Evolutionary conservation across 1,140 invertebrate species (phyloP).

Genomic region (Neuroterus valhalla): DNA sequence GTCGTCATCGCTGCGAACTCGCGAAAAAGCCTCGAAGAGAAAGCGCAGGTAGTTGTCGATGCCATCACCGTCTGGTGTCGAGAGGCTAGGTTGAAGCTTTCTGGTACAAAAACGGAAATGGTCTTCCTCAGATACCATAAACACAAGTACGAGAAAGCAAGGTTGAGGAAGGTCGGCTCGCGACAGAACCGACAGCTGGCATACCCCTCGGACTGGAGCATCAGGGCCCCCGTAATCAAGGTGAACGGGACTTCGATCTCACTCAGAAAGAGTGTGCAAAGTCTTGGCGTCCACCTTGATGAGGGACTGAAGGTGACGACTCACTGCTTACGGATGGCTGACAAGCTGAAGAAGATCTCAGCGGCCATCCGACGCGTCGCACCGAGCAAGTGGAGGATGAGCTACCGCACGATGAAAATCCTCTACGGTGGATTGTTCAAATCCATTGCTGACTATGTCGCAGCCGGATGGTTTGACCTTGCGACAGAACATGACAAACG

Average conservation of each 20-base stretch:
- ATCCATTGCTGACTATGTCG: too few species aligned
- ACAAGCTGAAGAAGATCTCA: constrained; percentile 31
- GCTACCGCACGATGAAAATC: too few species aligned
- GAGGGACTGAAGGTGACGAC: not conserved
- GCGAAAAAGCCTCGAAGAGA: too few species aligned
- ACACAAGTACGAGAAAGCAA: too few species aligned
- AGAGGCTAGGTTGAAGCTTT: not conserved
- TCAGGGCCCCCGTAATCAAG: constrained; percentile 18
- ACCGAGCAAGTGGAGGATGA: too few species aligned
- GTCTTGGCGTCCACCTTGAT: too few species aligned
- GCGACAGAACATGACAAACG: not conserved
- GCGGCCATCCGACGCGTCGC: constrained; percentile 13
- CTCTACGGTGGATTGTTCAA: not conserved
- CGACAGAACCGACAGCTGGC: not conserved
- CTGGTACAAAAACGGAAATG: not conserved
- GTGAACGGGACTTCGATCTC: constrained; percentile 22
- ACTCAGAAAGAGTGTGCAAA: too few species aligned
- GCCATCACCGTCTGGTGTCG: too few species aligned
- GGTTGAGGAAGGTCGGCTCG: not conserved
- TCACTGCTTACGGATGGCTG: constrained; percentile 9
- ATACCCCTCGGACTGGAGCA: too few species aligned
- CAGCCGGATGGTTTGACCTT: constrained; percentile 33
- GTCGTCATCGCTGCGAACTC: too few species aligned
- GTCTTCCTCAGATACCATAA: not conserved
- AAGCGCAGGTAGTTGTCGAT: too few species aligned